Conservation (phyloP, 2,888 invertebrate genomes). For the Rhabditophanes sp. region DNA sequence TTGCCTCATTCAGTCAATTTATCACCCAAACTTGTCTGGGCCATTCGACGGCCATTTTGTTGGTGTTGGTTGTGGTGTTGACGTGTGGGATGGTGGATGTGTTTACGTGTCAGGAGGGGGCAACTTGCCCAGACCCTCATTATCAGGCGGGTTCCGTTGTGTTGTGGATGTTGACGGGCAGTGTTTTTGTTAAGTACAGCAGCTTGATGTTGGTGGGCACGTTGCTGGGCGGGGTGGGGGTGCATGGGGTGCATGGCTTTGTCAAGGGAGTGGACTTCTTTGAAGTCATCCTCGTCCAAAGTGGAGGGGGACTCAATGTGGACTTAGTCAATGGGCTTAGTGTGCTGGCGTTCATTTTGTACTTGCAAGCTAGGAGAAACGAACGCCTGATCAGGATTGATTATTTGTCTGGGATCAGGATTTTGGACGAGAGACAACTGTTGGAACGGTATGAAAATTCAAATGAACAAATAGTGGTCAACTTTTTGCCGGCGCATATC, state of each 20-base stretch:
- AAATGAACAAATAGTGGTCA: constrained; percentile 31
- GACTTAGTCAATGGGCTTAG: constrained; percentile 26
- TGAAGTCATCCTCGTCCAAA: constrained; percentile 2
- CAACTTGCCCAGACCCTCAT: constrained; percentile 23
- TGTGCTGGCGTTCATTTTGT: constrained; percentile 21
- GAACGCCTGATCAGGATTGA: constrained; percentile 33
- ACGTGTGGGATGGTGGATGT: constrained; percentile 42
- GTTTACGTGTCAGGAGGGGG: constrained; percentile 5
- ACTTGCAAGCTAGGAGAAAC: constrained; percentile 24
- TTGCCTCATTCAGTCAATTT: constrained; percentile 41
- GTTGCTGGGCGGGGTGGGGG: constrained; percentile 14
- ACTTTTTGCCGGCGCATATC: constrained; percentile 34
- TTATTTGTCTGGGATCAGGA: constrained; percentile 33
- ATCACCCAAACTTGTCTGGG: constrained; percentile 37
- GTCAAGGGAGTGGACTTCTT: constrained; percentile 23
- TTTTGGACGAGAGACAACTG: constrained; percentile 13
- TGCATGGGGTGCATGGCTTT: constrained; percentile 31
- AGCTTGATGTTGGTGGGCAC: constrained; percentile 12
- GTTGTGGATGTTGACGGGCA: constrained; percentile 34
- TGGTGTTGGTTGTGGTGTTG: constrained; percentile 31
- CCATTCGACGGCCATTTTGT: constrained; percentile 32
- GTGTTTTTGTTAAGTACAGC: constrained; percentile 28
- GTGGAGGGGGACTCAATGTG: not conserved
- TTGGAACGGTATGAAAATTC: constrained; percentile 19
- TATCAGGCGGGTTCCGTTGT: constrained; percentile 33